Conservation (phyloP, 2,113 vertebrate species). For the Oophaga pumilio region DNA sequence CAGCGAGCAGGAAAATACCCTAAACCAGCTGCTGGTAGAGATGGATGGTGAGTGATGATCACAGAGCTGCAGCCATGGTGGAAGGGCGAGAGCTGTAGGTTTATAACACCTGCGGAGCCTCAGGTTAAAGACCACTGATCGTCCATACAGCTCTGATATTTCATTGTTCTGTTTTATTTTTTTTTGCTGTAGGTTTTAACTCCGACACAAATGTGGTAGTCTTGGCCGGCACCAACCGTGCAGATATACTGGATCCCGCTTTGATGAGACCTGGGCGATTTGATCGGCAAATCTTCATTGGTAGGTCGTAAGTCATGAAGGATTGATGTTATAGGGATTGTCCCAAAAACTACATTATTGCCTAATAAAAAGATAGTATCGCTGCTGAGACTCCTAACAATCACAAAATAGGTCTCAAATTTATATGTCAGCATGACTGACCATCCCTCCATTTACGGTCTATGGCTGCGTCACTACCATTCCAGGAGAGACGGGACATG, state of each 20-base stretch:
- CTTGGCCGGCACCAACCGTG: constrained; percentile 77
- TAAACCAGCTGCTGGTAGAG: constrained; percentile 73
- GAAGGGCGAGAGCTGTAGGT: not conserved
- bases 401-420: too few species aligned
- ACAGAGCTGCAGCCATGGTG: not conserved
- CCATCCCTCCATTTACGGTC: too few species aligned
- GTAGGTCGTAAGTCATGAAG: constrained; percentile 59
- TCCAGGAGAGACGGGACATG: too few species aligned
- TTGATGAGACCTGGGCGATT: constrained; percentile 77
- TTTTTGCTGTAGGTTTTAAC: constrained; percentile 73
- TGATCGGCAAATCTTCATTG: constrained; percentile 79
- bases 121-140: not conserved
- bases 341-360: too few species aligned
- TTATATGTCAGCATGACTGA: too few species aligned
- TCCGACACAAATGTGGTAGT: constrained; percentile 75
- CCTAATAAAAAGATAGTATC: too few species aligned
- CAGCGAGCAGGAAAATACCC: constrained; percentile 74
- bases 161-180: not conserved
- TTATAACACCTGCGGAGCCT: not conserved
- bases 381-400: too few species aligned
- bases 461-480: too few species aligned
- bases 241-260: constrained; percentile 77
- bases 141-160: not conserved
- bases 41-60: constrained; percentile 67
- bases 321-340: too few species aligned